A percentile compares a stretch with the other conserved stretches of the same genome.
These are phyloP conservation scores for Mola mola DNA, from an alignment of 2,113 vertebrate species.

Conservation along the genomic window DNA sequence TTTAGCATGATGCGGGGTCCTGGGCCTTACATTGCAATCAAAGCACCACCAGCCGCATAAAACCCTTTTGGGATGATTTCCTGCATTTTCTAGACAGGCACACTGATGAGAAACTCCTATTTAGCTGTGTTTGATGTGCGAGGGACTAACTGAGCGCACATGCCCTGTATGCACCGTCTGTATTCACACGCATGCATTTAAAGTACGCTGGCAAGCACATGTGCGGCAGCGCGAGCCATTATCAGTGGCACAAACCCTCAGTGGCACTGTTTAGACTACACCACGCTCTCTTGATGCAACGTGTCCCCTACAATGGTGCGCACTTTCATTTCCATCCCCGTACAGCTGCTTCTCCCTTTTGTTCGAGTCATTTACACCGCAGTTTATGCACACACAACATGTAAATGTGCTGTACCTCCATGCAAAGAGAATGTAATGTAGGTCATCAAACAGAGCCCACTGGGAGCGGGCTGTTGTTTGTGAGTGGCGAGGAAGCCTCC, in stretches of 20 bases:
- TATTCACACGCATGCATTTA: slow-evolving; percentile 19
- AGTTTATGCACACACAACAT: slow-evolving; percentile 74
- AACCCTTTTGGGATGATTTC: slow-evolving; percentile 57
- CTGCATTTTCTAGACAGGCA: slow-evolving; percentile 39
- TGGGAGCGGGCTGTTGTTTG: slow-evolving; percentile 73
- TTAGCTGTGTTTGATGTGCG: slow-evolving; percentile 45
- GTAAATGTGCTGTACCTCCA: slow-evolving; percentile 67
- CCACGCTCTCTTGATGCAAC: slow-evolving; percentile 52
- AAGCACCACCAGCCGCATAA: slow-evolving; percentile 57
- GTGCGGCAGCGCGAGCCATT: slow-evolving; percentile 26
- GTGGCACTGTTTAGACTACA: slow-evolving; percentile 65
- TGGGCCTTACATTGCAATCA: slow-evolving; percentile 47
- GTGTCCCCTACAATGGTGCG: slow-evolving; percentile 42
- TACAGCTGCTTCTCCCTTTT: slow-evolving; percentile 65
- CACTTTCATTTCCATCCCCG: slow-evolving; percentile 66
- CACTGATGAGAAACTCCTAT: slow-evolving; percentile 34
- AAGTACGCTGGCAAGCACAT: slow-evolving; percentile 30
- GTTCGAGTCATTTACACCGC: slow-evolving; percentile 71
- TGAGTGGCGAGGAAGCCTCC: slow-evolving; percentile 62
- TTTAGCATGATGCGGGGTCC: slow-evolving; percentile 26
- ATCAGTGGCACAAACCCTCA: slow-evolving; percentile 57
- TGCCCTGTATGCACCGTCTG: slow-evolving; percentile 18
- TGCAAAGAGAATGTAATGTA: slow-evolving; percentile 80
- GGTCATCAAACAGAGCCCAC: slow-evolving; percentile 78
- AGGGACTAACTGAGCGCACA: slow-evolving; percentile 35